Conservation (phyloP, 92 coral and sea anemone species). For the Palythoa grandis region DNA sequence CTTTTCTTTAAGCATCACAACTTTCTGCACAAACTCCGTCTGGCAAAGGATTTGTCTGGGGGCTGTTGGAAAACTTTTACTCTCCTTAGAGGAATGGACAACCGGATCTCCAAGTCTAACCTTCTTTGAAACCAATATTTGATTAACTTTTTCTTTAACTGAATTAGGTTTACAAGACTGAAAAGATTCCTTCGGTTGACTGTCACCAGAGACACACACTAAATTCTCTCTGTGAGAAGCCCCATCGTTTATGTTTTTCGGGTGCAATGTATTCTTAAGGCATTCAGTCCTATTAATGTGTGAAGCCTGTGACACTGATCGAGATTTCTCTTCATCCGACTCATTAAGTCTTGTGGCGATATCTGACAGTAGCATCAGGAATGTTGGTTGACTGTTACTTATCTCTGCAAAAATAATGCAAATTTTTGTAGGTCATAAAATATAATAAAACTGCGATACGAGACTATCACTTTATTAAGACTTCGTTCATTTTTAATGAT, state of each 20-base stretch:
- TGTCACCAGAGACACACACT: not conserved
- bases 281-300: not conserved
- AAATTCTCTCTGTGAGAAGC: not conserved
- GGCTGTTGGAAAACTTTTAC: too few relatives aligned
- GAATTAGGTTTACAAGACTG: not conserved
- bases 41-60: not conserved
- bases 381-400: not conserved
- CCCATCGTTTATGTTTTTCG: not conserved
- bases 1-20: constrained; percentile 2
- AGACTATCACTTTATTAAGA: too few relatives aligned
- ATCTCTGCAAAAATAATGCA: not conserved
- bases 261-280: not conserved
- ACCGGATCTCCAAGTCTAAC: not conserved
- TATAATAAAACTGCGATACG: not conserved
- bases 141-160: not conserved
- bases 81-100: not conserved
- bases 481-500: too few relatives aligned
- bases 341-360: constrained; percentile 22
- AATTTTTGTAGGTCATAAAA: not conserved
- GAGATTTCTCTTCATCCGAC: not conserved
- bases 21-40: constrained; percentile 21
- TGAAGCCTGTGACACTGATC: not conserved
- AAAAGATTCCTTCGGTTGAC: not conserved
- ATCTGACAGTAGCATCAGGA: constrained; percentile 34
- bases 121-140: not conserved